Base-by-base conservation (phyloP, 2,888 invertebrate species). In the Trichogramma dendrolimi region DNA sequence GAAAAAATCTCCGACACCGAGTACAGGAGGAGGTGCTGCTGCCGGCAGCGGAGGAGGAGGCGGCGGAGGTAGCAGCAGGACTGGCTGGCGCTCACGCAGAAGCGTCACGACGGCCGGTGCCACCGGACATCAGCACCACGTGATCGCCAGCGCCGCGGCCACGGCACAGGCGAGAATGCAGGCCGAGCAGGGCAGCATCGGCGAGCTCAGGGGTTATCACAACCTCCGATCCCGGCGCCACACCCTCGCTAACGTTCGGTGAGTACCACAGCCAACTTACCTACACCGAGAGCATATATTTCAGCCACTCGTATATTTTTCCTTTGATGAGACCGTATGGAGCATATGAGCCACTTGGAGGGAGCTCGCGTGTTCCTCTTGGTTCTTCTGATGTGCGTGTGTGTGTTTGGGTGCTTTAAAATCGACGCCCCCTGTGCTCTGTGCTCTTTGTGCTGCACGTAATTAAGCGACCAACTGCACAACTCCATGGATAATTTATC, bases 211-310 rank as follows among this genome's bases (percentile, higher is more conserved):
- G 78, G 91, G 90, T 79, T 93, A 93, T 80, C 93, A 93, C 79
- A 91, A 93, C 80, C 86, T 92, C 74, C 87, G 92, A 81, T 92
- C 90, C 75, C 85, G 94, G 65, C 86, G 94, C 61, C 94, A 94
- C 79, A 94, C 94, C 8, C 84, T 94, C 76, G 94, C 94, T 67
- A 94, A 94, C 82, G 93, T 94, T 81, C 92, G 93, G 93, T 94
- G 81, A 92, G 93, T 86, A 46, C 6, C 44, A 8, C 8, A 2
- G 8, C n/a, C n/a, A 46, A 46, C 8, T 10, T 46, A 10, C 46
- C 2, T 46, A n/a, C n/a, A 46, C 10, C n/a, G 8, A 46, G 46
- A 8, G 8, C 46, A 10, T 46, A 27, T 27, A 27, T 27, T 2
- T 27, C 3, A 27, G 2, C 27, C 27, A 27, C 27, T 27, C 27